Evolutionary conservation across 1,140 invertebrate genomes (phyloP).

Genomic region (Cydia fagiglandana): DNA sequence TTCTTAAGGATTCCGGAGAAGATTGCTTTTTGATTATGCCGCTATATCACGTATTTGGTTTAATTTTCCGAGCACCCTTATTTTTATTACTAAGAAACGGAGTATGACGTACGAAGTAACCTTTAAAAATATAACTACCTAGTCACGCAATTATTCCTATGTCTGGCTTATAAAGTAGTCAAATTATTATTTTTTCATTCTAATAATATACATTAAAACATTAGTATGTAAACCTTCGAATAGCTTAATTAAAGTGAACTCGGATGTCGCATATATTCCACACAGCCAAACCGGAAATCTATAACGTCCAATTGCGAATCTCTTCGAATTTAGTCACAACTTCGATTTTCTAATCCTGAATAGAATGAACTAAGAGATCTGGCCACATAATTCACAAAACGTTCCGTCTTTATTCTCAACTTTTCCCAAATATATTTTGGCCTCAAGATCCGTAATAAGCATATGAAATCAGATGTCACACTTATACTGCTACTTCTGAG

Average conservation of each 20-base stretch:
- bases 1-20: slow-evolving; percentile 44
- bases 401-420: not conserved
- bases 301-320: not conserved
- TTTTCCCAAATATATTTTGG: not conserved
- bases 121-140: not conserved
- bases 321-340: not conserved
- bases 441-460: not conserved
- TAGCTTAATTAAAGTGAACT: no score
- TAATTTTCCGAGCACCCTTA: slow-evolving; percentile 19
- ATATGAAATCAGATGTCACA: not conserved
- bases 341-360: slow-evolving; percentile 28
- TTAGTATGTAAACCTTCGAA: no score
- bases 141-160: not conserved
- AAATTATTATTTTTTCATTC: no score
- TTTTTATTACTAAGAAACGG: not conserved
- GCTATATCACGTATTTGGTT: slow-evolving; percentile 25
- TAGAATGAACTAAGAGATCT: slow-evolving; percentile 8
- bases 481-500: not conserved
- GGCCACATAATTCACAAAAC: not conserved
- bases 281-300: not conserved
- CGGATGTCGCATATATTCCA: no score
- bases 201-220: no score
- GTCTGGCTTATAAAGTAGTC: not conserved
- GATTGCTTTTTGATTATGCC: slow-evolving; percentile 55
- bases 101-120: not conserved